phyloP scores from a whole-genome alignment of 2,888 invertebrate genomes.

The Lithophane ornitopus region DNA sequence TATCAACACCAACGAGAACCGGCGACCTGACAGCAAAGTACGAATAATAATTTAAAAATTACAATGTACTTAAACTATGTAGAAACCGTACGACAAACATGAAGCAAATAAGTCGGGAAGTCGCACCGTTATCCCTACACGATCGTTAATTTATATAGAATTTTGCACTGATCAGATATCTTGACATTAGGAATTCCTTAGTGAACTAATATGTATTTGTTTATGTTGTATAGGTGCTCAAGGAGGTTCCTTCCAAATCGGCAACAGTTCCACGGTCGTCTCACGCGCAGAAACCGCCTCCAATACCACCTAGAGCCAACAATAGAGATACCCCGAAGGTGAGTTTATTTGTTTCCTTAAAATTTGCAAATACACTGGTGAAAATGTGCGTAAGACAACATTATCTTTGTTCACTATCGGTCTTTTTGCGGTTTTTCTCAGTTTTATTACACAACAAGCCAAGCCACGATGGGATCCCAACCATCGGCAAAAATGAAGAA shows the following conservation, averaged over 20 bases:
- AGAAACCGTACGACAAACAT: neutral
- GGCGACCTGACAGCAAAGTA: conserved; percentile 79
- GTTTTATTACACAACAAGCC: neutral
- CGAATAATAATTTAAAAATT: neutral
- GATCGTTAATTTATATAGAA: neutral
- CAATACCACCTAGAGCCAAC: conserved; percentile 83
- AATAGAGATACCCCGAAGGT: conserved; percentile 79
- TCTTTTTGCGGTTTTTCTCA: neutral
- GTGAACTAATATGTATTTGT: neutral
- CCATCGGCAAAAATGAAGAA: neutral
- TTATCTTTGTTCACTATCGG: neutral
- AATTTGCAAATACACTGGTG: neutral
- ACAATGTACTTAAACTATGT: neutral
- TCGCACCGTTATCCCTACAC: neutral
- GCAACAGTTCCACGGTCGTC: conserved; percentile 84
- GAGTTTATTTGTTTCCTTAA: neutral
- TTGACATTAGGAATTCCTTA: neutral
- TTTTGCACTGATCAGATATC: neutral
- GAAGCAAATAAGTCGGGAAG: no score
- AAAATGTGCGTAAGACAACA: neutral
- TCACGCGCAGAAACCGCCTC: conserved; percentile 82
- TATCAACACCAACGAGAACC: conserved; percentile 71
- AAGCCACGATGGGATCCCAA: neutral
- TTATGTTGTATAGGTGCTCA: conserved; percentile 70
- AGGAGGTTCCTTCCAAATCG: conserved; percentile 82